Conservation (phyloP, 2,888 invertebrate genomes). For the Lepeophtheirus nordmannii region DNA sequence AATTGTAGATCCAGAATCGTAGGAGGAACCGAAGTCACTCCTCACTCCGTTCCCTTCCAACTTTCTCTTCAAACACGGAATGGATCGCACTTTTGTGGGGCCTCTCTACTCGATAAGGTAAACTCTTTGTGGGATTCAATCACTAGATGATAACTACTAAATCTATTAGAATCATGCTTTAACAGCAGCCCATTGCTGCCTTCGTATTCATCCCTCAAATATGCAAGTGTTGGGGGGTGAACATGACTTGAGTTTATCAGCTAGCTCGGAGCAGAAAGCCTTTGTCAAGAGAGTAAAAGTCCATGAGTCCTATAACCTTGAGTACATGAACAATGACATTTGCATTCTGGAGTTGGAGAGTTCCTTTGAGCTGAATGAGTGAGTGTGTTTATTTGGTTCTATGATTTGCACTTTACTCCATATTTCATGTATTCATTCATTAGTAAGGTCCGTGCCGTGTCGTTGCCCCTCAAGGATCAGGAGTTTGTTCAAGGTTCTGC, state of each 20-base stretch:
- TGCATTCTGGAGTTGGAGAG: neutral
- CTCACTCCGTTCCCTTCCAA: conserved; percentile 7
- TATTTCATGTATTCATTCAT: too few species aligned
- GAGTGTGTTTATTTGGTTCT: too few species aligned
- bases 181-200: conserved; percentile 1
- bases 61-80: neutral
- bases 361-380: too few species aligned
- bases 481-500: neutral
- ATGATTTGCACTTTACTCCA: too few species aligned
- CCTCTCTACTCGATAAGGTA: neutral
- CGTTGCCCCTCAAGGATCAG: neutral
- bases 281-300: neutral
- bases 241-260: neutral
- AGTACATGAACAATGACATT: neutral
- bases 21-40: neutral
- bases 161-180: neutral
- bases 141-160: neutral
- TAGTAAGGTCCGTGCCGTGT: too few species aligned
- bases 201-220: neutral
- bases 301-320: neutral
- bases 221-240: neutral
- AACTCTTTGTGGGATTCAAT: neutral
- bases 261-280: neutral
- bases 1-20: neutral
- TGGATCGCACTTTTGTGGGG: conserved; percentile 5